These are phyloP conservation scores for Drosophila mimica DNA, from an alignment of 2,888 invertebrate genomes.

Conservation along the genomic window DNA sequence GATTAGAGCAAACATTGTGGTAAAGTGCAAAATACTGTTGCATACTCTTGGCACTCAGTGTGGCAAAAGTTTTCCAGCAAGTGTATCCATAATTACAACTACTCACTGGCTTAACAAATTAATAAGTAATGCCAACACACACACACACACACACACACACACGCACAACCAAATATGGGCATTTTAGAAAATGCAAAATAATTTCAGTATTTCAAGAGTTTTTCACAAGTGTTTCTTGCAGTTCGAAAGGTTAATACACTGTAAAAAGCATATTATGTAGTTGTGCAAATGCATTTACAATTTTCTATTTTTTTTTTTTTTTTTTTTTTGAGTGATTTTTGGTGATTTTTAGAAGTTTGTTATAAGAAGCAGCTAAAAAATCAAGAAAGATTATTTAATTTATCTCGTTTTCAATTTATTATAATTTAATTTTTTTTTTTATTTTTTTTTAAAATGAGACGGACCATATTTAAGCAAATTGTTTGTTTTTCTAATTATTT, in stretches of 20 bases:
- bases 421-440: neutral
- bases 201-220: neutral
- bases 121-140: conserved; percentile 29
- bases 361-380: neutral
- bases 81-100: conserved; percentile 19
- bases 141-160: neutral
- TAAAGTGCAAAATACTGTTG: conserved; percentile 73
- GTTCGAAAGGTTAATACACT: neutral
- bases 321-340: no score
- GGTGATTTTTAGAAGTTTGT: no score
- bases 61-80: neutral
- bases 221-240: neutral
- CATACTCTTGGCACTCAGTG: conserved; percentile 55
- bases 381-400: neutral
- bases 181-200: neutral
- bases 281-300: neutral
- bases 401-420: neutral
- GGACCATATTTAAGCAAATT: neutral
- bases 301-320: neutral
- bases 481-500: neutral
- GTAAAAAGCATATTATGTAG: neutral
- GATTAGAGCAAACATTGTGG: conserved; percentile 66
- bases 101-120: conserved; percentile 39
- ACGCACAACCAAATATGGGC: neutral
- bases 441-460: no score